These are phyloP conservation scores for Xyrauchen texanus DNA, from an alignment of 2,113 vertebrate species.

Conservation along the genomic window DNA sequence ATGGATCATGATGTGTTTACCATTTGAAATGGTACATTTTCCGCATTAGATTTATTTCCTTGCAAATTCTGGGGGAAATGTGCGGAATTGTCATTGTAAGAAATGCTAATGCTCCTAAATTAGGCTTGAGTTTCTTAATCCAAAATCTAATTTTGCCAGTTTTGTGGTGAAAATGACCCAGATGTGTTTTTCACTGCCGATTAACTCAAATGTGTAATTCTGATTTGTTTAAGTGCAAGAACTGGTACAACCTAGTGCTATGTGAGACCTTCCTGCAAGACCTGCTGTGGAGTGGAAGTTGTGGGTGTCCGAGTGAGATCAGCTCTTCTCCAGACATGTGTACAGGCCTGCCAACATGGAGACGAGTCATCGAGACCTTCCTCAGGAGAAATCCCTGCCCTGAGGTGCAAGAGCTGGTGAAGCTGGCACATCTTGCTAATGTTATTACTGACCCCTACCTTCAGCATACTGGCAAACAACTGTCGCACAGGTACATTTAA, in stretches of 20 bases:
- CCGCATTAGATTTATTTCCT: no score
- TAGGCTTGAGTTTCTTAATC: no score
- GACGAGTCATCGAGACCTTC: constrained; percentile 57
- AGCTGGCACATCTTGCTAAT: constrained; percentile 65
- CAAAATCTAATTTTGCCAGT: no score
- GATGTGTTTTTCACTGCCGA: no score
- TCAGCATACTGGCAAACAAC: constrained; percentile 57
- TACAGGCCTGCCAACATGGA: constrained; percentile 41
- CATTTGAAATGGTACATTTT: no score
- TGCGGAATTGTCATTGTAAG: no score
- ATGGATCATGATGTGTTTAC: no score
- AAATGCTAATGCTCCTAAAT: no score
- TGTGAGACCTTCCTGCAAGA: constrained; percentile 71
- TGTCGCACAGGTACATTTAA: constrained; percentile 65
- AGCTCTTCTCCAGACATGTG: constrained; percentile 1
- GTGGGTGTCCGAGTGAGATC: background rate
- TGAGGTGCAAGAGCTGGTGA: constrained; percentile 65
- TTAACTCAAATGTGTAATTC: no score
- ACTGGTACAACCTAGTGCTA: constrained; percentile 70
- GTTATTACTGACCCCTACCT: constrained; percentile 59
- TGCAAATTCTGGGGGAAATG: no score
- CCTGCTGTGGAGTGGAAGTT: constrained; percentile 57
- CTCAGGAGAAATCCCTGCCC: constrained; percentile 68
- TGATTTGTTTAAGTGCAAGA: constrained; percentile 52
- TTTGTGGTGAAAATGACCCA: no score